These are phyloP conservation scores for Myxocyprinus asiaticus DNA, from an alignment of 2,113 vertebrate genomes.

Conservation along the genomic window DNA sequence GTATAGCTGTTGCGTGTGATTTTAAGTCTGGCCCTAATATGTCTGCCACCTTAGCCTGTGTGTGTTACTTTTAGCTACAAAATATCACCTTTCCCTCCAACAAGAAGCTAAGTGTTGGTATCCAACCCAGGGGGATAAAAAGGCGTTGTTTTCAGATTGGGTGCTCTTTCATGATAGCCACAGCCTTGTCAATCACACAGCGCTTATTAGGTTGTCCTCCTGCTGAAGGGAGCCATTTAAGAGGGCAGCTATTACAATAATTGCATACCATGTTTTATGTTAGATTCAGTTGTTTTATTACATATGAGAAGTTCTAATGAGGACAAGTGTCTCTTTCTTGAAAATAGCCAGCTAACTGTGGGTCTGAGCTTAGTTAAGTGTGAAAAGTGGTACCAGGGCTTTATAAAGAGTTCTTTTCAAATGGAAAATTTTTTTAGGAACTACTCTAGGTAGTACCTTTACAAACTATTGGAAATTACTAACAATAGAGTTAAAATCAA, in stretches of 20 bases:
- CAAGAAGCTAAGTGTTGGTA: constrained; percentile 32
- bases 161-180: constrained; percentile 38
- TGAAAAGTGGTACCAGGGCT: constrained; percentile 22
- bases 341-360: constrained; percentile 42
- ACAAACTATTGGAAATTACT: too few relatives aligned
- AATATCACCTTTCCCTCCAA: constrained; percentile 48
- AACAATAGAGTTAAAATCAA: too few relatives aligned
- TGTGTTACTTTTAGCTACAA: constrained; percentile 48
- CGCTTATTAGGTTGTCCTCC: constrained; percentile 68
- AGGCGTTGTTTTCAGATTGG: constrained; percentile 45
- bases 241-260: constrained; percentile 69
- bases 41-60: constrained; percentile 40
- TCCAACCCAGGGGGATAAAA: constrained; percentile 46
- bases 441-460: too few relatives aligned
- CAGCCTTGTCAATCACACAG: constrained; percentile 63
- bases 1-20: constrained; percentile 12
- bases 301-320: constrained; percentile 59
- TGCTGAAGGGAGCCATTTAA: constrained; percentile 65
- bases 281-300: constrained; percentile 66
- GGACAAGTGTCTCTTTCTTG: constrained; percentile 60
- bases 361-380: constrained; percentile 30
- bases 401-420: constrained; percentile 37
- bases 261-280: constrained; percentile 65
- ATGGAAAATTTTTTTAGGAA: neutral
- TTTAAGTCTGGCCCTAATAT: constrained; percentile 9